Evolutionary conservation across 2,113 vertebrate species (phyloP), one percentile per base, ranked within the genome.

Genomic region (Sarotherodon lohbergeri): DNA sequence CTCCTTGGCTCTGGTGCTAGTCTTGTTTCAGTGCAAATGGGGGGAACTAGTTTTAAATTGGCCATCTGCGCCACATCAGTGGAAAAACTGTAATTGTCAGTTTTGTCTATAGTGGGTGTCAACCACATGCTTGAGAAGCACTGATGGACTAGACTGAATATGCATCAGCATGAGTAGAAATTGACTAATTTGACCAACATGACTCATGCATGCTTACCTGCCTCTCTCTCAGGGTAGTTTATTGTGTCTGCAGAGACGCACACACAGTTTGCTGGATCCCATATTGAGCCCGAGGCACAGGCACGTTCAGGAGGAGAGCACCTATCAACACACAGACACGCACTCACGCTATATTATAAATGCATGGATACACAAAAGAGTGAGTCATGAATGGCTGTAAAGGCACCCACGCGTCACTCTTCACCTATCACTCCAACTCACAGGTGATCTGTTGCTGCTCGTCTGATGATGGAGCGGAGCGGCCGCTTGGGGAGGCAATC

Each of bases 391-490:
- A 78, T 43, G 11, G 8, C 10, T 32, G 14, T 4, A 48, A 14
- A 48, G 24, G 71, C 43, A 32, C 71, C 71, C 71, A 76, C 24
- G 8, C 16, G 6, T 43, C 39, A 36, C 59, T 59, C 39, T 13
- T 48, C 19, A 36, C 41, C 52, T 48, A 12, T 43, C 16, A 4
- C 57, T 32, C 68, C 71, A 29, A 92, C 96, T 96, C 93, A 96
- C 96, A 95, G 93, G 84, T 89, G 93, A 87, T 92, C 90, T 39
- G 88, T 55, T 3, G 92, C 89, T 1, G 94, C 94, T 66, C 96
- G 93, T 71, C 96, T 89, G 27, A 96, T 96, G 94, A 96, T 93
- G 81, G 95, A 90, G 89, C 95, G 95, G 3, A 94, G 95, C 2
- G 95, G 95, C 52, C 94, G 89, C 83, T 95, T 95, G 36, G 88